A percentile compares a stretch with the other conserved stretches of the same genome.
Conservation (phyloP, 2,888 invertebrate genomes). For the Operophtera brumata region DNA sequence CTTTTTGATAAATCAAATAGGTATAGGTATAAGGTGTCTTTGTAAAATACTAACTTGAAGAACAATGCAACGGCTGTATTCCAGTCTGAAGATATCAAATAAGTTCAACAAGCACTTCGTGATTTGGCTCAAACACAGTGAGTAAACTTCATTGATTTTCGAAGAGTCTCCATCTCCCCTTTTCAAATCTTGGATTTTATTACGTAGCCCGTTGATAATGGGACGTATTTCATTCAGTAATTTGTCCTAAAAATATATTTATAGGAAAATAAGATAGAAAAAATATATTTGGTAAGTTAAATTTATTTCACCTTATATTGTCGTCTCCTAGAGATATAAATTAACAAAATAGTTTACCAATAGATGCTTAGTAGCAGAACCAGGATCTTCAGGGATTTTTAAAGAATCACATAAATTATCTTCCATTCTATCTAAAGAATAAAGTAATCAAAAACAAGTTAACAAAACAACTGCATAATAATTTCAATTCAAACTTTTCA, state of each 20-base stretch:
- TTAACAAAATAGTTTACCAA: constrained; percentile 42
- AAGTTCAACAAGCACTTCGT: constrained; percentile 62
- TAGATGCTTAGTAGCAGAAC: constrained; percentile 51
- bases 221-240: constrained; percentile 56
- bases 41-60: constrained; percentile 46
- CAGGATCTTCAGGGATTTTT: constrained; percentile 42
- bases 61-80: constrained; percentile 44
- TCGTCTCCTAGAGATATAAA: too few species aligned
- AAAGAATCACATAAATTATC: constrained; percentile 11
- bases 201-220: constrained; percentile 46
- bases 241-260: constrained; percentile 51
- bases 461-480: neutral
- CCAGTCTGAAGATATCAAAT: constrained; percentile 65
- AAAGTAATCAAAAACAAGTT: neutral
- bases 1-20: too few species aligned
- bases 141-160: constrained; percentile 56
- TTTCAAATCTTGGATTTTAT: constrained; percentile 39
- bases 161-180: constrained; percentile 34
- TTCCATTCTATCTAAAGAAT: neutral
- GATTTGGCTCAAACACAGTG: constrained; percentile 67
- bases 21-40: too few species aligned
- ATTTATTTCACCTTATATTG: too few species aligned
- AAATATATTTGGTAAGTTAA: neutral
- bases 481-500: neutral
- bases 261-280: too few species aligned